Evolutionary conservation across 2,113 vertebrate species (phyloP).

Genomic region (Progne subis): DNA sequence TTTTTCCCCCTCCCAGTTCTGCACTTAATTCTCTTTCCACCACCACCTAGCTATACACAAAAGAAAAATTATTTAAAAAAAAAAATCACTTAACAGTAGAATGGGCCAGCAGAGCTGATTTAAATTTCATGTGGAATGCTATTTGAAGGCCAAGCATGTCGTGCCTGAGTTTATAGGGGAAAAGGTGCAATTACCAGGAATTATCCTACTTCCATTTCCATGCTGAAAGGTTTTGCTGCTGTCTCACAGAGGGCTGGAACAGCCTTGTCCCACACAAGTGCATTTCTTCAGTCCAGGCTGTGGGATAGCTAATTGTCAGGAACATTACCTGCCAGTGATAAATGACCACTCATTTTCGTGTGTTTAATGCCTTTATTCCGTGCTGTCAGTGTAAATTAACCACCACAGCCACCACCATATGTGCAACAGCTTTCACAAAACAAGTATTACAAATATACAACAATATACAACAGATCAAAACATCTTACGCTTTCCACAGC

Average conservation of each 20-base stretch:
- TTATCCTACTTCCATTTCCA: neutral
- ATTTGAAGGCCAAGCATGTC: constrained; percentile 75
- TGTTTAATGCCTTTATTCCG: constrained; percentile 79
- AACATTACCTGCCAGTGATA: neutral
- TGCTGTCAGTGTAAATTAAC: constrained; percentile 63
- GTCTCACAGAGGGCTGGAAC: neutral
- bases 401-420: constrained; percentile 52
- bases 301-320: neutral
- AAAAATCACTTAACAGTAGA: neutral
- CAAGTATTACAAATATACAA: neutral
- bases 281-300: neutral
- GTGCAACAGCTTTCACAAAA: constrained; percentile 53
- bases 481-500: neutral
- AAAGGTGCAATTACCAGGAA: constrained; percentile 37
- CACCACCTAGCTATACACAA: neutral
- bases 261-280: neutral
- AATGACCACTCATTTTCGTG: constrained; percentile 36
- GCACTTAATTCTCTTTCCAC: neutral
- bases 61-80: neutral
- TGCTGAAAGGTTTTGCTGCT: neutral
- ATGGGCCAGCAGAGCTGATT: neutral
- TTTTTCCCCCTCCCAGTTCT: neutral
- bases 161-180: constrained; percentile 63
- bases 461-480: neutral
- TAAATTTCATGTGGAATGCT: constrained; percentile 53